These are phyloP conservation scores for Coptodon bakossiorum DNA, from an alignment of 2,113 vertebrate genomes.

Conservation along the genomic window DNA sequence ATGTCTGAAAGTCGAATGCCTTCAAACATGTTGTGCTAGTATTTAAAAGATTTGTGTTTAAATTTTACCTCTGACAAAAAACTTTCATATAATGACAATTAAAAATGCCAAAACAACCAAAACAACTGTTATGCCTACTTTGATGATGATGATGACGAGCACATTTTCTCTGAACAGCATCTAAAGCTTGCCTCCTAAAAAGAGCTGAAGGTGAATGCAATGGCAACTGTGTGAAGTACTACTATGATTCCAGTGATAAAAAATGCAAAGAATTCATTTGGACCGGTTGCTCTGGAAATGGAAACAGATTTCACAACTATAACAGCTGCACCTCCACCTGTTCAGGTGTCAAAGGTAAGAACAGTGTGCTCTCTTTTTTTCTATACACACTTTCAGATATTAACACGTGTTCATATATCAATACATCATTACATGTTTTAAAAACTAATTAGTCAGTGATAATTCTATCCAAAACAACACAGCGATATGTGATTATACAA, in stretches of 20 bases:
- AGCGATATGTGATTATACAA: not conserved
- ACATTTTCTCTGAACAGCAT: conserved; percentile 22
- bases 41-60: not conserved
- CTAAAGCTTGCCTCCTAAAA: conserved; percentile 25
- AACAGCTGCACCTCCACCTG: not conserved
- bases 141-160: not conserved
- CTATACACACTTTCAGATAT: not conserved
- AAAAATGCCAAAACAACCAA: not conserved
- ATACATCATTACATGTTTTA: not conserved
- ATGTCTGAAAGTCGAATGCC: not conserved
- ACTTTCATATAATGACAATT: not conserved
- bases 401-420: conserved; percentile 7
- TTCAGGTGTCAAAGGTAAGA: not conserved
- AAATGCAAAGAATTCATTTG: conserved; percentile 15
- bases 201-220: conserved; percentile 12
- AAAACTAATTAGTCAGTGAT: not conserved
- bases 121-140: not conserved
- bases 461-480: not conserved
- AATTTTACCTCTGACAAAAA: not conserved
- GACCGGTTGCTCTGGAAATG: not conserved
- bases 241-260: conserved; percentile 46
- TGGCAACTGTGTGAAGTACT: conserved; percentile 10
- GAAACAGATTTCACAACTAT: not conserved
- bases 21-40: not conserved
- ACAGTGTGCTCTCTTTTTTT: not conserved